These are phyloP conservation scores for Hirtodrosophila histrioides DNA, from an alignment of 2,888 invertebrate species.

Conservation along the genomic window DNA sequence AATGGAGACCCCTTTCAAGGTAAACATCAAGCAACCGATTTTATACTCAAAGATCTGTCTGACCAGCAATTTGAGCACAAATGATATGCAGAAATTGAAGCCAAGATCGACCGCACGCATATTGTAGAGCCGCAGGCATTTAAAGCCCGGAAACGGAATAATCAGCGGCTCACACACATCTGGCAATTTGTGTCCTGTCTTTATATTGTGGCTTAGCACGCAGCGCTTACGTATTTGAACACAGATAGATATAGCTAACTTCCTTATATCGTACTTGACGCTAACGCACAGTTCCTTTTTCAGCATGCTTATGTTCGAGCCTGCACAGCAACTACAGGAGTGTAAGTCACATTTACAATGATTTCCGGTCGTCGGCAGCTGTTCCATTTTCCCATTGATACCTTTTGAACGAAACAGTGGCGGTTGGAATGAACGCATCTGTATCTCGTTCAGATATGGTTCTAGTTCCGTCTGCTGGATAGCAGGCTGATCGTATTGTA, in stretches of 20 bases:
- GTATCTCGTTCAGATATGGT: conserved; percentile 5
- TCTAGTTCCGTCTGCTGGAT: conserved; percentile 33
- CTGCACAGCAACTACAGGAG: conserved; percentile 65
- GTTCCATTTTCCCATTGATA: conserved; percentile 53
- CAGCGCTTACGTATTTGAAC: conserved; percentile 49
- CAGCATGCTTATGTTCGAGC: conserved; percentile 45
- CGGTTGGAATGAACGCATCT: neutral
- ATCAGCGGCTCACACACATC: conserved; percentile 63
- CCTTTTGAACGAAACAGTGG: neutral
- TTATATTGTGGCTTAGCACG: conserved; percentile 49
- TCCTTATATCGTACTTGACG: conserved; percentile 33
- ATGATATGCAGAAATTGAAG: conserved; percentile 57
- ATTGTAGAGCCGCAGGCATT: conserved; percentile 66
- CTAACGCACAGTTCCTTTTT: conserved; percentile 50
- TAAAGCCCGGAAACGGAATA: conserved; percentile 58
- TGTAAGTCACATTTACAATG: conserved; percentile 60
- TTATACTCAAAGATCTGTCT: conserved; percentile 60
- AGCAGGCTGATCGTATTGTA: conserved; percentile 48
- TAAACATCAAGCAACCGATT: conserved; percentile 61
- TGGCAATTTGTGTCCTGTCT: conserved; percentile 41
- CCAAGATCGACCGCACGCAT: conserved; percentile 46
- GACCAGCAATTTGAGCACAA: conserved; percentile 55
- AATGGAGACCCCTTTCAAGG: conserved; percentile 47
- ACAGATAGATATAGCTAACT: conserved; percentile 40
- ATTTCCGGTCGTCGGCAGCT: conserved; percentile 61